A percentile compares a stretch with the other conserved stretches of the same genome.
Conservation (phyloP, 2,113 vertebrate genomes). For the Columbina picui region DNA sequence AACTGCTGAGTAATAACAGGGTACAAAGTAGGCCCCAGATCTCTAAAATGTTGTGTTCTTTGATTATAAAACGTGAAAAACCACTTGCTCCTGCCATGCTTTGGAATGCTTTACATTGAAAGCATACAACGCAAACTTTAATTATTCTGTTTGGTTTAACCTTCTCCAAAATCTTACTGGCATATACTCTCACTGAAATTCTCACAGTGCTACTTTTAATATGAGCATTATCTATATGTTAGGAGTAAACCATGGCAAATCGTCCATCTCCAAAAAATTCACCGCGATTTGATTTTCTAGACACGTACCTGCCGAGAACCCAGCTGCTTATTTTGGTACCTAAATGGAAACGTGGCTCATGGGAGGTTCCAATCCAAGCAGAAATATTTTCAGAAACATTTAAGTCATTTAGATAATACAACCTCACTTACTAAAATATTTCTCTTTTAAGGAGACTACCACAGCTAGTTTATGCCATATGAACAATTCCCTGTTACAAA, state of each 20-base stretch:
- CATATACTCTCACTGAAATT: background rate
- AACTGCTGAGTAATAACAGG: background rate
- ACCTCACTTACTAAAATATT: background rate
- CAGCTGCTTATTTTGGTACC: background rate
- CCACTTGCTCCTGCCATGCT: background rate
- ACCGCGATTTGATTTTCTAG: background rate
- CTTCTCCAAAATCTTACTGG: background rate
- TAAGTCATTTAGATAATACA: background rate
- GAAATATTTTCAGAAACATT: background rate
- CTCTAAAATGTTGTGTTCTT: background rate
- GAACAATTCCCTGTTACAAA: background rate
- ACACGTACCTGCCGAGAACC: background rate
- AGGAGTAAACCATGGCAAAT: background rate
- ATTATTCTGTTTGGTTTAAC: background rate
- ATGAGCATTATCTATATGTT: background rate
- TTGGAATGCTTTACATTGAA: background rate
- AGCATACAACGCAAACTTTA: background rate
- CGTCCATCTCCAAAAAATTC: background rate
- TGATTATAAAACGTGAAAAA: conserved; percentile 13
- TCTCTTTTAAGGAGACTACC: background rate
- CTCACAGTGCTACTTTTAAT: background rate
- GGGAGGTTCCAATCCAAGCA: background rate
- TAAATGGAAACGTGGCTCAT: background rate
- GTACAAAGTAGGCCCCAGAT: background rate
- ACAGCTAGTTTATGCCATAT: background rate